Conservation (phyloP, 1,140 invertebrate genomes). For the Mizuhopecten yessoensis region DNA sequence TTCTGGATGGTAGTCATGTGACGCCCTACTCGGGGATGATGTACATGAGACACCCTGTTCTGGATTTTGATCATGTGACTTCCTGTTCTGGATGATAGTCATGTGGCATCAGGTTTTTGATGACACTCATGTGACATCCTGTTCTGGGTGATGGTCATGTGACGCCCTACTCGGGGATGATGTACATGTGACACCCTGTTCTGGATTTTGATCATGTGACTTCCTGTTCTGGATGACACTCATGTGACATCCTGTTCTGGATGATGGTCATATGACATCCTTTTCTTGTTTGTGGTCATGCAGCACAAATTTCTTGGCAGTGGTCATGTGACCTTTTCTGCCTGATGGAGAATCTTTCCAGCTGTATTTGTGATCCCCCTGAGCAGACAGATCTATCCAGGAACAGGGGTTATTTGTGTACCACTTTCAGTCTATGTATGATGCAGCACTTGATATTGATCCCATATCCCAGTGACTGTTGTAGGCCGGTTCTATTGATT, state of each 20-base stretch:
- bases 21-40: not conserved
- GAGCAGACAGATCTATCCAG: not conserved
- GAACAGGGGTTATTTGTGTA: not conserved
- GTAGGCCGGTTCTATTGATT: slow-evolving; percentile 5
- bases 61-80: not conserved
- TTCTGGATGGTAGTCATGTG: not conserved
- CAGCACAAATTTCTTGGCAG: not conserved
- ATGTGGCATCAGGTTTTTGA: not conserved
- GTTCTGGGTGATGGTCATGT: not conserved
- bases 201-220: no score
- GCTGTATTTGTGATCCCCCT: not conserved
- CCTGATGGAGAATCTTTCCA: not conserved
- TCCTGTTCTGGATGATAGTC: no score
- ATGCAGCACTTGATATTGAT: slow-evolving; percentile 1
- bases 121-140: not conserved
- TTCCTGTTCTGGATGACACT: not conserved
- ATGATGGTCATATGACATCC: not conserved
- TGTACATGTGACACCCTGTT: no score
- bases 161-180: no score
- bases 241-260: not conserved
- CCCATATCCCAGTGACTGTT: not conserved
- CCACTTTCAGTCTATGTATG: not conserved
- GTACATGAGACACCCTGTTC: not conserved
- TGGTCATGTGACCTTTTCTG: not conserved
- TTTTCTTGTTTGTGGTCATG: not conserved